A percentile compares a stretch with the other conserved stretches of the same genome.
Conservation (phyloP, 2,888 invertebrate genomes). For the Metallyticus violacea region DNA sequence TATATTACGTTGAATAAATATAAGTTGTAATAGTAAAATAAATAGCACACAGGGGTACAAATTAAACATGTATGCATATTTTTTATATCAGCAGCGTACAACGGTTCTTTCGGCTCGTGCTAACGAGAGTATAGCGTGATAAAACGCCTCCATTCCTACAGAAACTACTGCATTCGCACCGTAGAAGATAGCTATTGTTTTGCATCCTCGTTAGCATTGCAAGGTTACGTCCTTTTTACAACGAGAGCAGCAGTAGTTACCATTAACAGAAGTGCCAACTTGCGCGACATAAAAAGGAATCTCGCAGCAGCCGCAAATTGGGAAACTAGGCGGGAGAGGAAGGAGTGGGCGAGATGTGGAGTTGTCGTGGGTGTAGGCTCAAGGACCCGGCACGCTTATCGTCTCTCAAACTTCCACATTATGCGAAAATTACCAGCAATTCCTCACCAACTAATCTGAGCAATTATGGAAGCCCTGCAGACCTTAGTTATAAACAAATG, state of each 20-base stretch:
- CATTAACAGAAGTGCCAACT: background rate
- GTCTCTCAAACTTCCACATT: background rate
- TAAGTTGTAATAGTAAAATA: no score
- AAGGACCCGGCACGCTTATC: background rate
- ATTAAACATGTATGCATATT: no score
- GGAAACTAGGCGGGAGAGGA: background rate
- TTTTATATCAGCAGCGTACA: no score
- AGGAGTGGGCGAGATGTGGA: background rate
- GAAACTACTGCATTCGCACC: no score
- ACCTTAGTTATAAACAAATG: no score
- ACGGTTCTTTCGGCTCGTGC: background rate
- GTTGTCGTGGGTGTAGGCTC: background rate
- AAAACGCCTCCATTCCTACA: background rate
- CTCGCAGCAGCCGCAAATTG: background rate
- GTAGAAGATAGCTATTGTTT: no score
- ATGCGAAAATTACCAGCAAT: background rate
- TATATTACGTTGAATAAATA: no score
- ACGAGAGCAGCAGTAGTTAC: no score
- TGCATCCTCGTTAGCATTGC: background rate
- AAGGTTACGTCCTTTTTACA: background rate
- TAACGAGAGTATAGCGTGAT: background rate
- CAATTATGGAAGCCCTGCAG: no score
- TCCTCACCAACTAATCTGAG: background rate
- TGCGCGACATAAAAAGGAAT: background rate
- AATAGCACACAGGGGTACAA: no score